Evolutionary conservation across 2,797 vertebrate species (phyloP).

Genomic region (Simalia tracyae): DNA sequence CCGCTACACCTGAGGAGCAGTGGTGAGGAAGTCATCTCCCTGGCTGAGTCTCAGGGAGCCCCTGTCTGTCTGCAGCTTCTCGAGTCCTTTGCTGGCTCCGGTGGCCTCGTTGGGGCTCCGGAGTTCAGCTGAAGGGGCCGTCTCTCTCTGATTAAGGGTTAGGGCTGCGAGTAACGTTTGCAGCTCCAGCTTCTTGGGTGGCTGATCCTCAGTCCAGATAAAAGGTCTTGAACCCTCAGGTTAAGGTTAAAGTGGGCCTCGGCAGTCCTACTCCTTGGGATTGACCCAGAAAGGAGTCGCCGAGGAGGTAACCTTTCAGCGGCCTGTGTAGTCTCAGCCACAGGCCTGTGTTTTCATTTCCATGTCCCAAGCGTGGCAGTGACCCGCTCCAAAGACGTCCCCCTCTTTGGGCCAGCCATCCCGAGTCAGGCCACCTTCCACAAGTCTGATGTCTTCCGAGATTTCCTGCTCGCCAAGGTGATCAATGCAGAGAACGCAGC

Average conservation of each 20-base stretch:
- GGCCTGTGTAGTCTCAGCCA: too few relatives aligned
- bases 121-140: not conserved
- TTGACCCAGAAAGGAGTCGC: not conserved
- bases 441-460: conserved; percentile 84
- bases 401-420: conserved; percentile 89
- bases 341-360: not conserved
- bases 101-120: too few relatives aligned
- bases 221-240: not conserved
- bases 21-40: rapidly evolving
- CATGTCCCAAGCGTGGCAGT: conserved; percentile 84
- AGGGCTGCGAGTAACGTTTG: not conserved
- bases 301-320: not conserved
- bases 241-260: not conserved
- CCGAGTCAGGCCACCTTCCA: conserved; percentile 81
- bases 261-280: not conserved
- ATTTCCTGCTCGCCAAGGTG: conserved; percentile 91
- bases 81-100: not conserved
- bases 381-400: conserved; percentile 94
- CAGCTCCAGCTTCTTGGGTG: not conserved
- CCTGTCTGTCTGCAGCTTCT: not conserved
- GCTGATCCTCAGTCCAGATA: too few relatives aligned
- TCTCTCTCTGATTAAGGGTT: not conserved
- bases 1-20: too few relatives aligned
- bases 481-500: conserved; percentile 92
- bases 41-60: too few relatives aligned